Percentiles rank a stretch among this genome's conserved stretches.
Evolutionary conservation across 2,888 invertebrate species (phyloP).

Genomic region (Lumbricus terrestris): DNA sequence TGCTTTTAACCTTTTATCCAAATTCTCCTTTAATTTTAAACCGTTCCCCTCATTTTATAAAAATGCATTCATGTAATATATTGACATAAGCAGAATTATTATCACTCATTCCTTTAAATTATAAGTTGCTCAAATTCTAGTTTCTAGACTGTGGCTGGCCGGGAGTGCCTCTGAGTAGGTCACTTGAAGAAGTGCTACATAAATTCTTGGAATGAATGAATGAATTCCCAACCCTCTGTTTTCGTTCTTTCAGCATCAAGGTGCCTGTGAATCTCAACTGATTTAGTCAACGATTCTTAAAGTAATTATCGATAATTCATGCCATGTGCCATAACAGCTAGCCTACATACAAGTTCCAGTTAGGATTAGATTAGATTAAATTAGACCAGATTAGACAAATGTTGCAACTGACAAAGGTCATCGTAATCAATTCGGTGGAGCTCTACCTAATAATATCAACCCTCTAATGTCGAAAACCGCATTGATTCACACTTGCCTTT

Average conservation of each 20-base stretch:
- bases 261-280: background rate
- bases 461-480: background rate
- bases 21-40: background rate
- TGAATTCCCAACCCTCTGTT: background rate
- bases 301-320: background rate
- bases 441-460: background rate
- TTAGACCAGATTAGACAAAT: background rate
- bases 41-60: background rate
- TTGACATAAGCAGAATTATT: background rate
- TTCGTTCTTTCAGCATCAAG: background rate
- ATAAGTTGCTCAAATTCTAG: too few species aligned
- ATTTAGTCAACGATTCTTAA: background rate
- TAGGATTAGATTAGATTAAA: too few species aligned
- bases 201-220: too few species aligned
- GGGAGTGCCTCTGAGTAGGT: too few species aligned
- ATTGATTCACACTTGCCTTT: constrained; percentile 44
- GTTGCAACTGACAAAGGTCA: background rate
- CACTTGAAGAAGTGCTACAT: too few species aligned
- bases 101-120: too few species aligned
- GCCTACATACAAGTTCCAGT: background rate
- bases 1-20: background rate
- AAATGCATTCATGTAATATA: background rate
- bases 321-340: background rate
- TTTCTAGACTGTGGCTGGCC: too few species aligned
- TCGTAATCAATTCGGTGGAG: background rate